These are phyloP conservation scores for Polyploca ridens DNA, from an alignment of 2,888 invertebrate genomes.

Conservation along the genomic window DNA sequence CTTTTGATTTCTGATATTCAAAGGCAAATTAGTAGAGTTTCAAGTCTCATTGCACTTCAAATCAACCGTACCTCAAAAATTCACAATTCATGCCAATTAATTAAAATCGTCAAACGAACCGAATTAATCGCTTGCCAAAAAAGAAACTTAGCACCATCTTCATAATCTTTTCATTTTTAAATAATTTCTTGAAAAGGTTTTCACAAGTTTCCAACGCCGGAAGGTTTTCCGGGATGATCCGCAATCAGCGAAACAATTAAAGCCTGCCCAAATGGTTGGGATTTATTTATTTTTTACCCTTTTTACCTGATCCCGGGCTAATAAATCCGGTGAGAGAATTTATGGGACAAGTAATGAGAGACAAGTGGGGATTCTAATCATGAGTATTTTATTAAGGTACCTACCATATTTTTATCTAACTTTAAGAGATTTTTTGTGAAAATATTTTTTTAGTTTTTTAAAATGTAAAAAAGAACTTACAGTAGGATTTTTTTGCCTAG, in stretches of 20 bases:
- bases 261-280: conserved; percentile 41
- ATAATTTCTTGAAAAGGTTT: conserved; percentile 30
- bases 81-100: neutral
- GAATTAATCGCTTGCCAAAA: neutral
- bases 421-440: too few species aligned
- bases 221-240: conserved; percentile 48
- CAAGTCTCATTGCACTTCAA: neutral
- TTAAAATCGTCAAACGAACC: conserved; percentile 1
- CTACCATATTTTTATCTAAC: too few species aligned
- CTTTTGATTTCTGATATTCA: too few species aligned
- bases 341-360: conserved; percentile 24
- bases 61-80: neutral
- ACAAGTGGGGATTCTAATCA: neutral
- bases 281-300: conserved; percentile 48
- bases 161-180: conserved; percentile 28
- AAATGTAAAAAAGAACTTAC: too few species aligned
- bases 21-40: neutral
- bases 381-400: too few species aligned
- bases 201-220: conserved; percentile 22
- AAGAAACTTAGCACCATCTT: conserved; percentile 12
- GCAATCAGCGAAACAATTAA: conserved; percentile 61
- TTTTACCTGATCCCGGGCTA: conserved; percentile 48
- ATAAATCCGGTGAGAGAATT: conserved; percentile 44
- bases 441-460: too few species aligned
- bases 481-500: too few species aligned